Evolutionary conservation across 2,888 invertebrate genomes (phyloP).

Genomic region (Phyllotreta cruciferae): DNA sequence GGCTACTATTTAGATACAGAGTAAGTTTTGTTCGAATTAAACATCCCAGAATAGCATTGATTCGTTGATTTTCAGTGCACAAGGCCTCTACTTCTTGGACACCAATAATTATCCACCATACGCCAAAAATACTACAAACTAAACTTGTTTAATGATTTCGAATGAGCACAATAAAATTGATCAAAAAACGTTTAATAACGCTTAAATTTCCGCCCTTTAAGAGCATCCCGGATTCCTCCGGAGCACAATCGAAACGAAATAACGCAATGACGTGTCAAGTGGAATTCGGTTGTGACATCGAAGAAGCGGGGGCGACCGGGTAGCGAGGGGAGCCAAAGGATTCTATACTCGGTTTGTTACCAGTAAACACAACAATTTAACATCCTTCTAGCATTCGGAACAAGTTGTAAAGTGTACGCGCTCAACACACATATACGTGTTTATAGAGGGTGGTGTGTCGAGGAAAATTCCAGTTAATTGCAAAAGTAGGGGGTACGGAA

Average conservation of each 20-base stretch:
- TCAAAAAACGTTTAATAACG: too few species aligned
- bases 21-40: slow-evolving; percentile 12
- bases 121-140: slow-evolving; percentile 23
- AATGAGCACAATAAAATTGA: too few species aligned
- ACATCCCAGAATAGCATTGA: not conserved
- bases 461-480: not conserved
- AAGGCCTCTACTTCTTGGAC: slow-evolving; percentile 68
- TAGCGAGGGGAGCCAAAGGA: slow-evolving; percentile 3
- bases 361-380: slow-evolving; percentile 28
- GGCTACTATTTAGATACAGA: slow-evolving; percentile 17
- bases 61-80: slow-evolving; percentile 47
- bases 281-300: slow-evolving; percentile 12
- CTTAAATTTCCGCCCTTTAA: too few species aligned
- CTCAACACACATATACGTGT: slow-evolving; percentile 12
- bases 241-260: slow-evolving; percentile 18
- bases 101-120: slow-evolving; percentile 67
- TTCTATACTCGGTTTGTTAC: slow-evolving; percentile 24
- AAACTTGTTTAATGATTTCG: too few species aligned
- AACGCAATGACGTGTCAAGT: slow-evolving; percentile 20
- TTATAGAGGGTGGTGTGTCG: slow-evolving; percentile 1
- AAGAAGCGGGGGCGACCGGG: slow-evolving; percentile 1
- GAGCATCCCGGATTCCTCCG: slow-evolving; percentile 6
- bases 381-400: slow-evolving; percentile 28
- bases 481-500: not conserved
- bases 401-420: slow-evolving; percentile 32